phyloP scores from a whole-genome alignment of 2,888 invertebrate species.

The Eulithis prunata region DNA sequence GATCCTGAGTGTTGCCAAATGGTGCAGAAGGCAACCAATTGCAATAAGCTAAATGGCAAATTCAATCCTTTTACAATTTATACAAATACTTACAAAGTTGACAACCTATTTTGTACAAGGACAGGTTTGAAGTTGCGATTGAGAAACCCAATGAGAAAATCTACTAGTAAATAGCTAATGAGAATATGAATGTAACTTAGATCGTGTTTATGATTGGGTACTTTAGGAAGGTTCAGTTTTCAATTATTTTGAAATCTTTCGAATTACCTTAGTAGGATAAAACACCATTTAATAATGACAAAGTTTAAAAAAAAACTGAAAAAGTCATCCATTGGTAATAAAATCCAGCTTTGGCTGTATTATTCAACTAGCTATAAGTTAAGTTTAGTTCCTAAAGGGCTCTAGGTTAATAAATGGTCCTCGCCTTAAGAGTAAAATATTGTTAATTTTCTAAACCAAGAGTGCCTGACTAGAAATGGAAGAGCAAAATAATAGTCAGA shows the following conservation, averaged over 20 bases:
- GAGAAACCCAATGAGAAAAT: constrained; percentile 21
- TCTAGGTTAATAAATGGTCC: too few species aligned
- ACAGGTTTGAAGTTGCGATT: constrained; percentile 13
- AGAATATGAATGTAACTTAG: neutral
- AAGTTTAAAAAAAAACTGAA: too few species aligned
- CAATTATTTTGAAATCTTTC: too few species aligned
- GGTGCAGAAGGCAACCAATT: constrained; percentile 20
- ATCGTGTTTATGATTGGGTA: too few species aligned
- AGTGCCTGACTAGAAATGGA: neutral
- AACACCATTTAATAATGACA: neutral
- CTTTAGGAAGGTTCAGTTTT: too few species aligned
- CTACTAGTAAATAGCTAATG: neutral
- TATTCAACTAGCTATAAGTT: too few species aligned
- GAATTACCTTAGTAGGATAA: neutral
- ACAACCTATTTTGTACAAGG: constrained; percentile 27
- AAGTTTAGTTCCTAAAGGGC: too few species aligned
- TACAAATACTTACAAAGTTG: constrained; percentile 9
- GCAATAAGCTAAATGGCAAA: constrained; percentile 37
- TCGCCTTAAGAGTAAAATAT: too few species aligned
- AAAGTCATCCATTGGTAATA: too few species aligned
- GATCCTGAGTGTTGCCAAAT: constrained; percentile 45
- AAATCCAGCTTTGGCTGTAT: too few species aligned
- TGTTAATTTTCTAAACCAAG: too few species aligned
- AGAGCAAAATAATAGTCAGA: neutral
- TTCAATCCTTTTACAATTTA: constrained; percentile 25